A percentile compares a stretch with the other conserved stretches of the same genome.
phyloP scores from a whole-genome alignment of 2,797 vertebrate species.

The Monodelphis domestica region DNA sequence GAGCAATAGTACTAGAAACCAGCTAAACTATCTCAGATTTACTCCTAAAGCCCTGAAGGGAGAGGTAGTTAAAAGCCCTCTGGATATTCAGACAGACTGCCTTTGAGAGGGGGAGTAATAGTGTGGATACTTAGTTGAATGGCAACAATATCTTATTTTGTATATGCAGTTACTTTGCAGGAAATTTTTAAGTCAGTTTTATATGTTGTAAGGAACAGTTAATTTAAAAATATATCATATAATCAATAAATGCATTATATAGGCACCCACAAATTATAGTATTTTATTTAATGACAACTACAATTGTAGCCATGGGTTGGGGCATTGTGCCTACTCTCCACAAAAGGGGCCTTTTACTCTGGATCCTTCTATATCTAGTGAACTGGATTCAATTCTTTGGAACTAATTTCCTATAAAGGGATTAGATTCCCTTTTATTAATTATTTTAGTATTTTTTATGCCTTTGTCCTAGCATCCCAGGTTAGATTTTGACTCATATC shows the following conservation, averaged over 20 bases:
- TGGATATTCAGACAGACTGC: background rate
- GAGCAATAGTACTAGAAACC: background rate
- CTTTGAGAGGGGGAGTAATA: background rate
- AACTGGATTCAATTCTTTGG: background rate
- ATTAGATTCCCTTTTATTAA: background rate
- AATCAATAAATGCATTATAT: background rate
- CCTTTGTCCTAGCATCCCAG: accelerated
- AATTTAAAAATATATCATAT: background rate
- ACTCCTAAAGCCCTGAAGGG: background rate
- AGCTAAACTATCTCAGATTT: background rate
- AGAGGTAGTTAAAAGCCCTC: background rate
- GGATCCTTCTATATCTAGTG: background rate
- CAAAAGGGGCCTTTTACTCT: background rate
- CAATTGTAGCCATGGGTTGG: background rate
- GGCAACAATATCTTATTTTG: background rate
- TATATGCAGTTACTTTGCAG: background rate
- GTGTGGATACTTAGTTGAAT: background rate
- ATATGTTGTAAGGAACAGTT: background rate
- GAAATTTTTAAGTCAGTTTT: background rate
- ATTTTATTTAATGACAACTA: background rate
- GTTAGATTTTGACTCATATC: background rate
- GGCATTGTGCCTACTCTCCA: background rate
- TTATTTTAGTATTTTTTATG: background rate
- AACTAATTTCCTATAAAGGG: background rate
- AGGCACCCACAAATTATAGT: background rate